Conservation (phyloP, 2,797 vertebrate genomes). For the Cirrhinus molitorella region DNA sequence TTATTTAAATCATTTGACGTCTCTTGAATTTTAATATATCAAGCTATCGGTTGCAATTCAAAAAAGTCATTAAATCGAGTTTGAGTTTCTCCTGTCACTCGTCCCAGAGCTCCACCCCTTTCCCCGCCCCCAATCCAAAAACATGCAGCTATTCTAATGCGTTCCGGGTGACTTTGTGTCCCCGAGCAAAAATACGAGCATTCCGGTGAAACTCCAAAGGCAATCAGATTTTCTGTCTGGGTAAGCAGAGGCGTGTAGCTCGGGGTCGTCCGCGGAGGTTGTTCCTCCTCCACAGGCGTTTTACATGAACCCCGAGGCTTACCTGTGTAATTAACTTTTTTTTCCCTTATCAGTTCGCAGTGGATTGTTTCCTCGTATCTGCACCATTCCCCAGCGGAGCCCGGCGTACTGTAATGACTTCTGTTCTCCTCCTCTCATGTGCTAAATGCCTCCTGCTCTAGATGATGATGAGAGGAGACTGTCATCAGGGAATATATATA, state of each 20-base stretch:
- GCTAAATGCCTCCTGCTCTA: conserved; percentile 19
- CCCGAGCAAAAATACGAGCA: conserved; percentile 77
- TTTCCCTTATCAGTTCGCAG: conserved; percentile 62
- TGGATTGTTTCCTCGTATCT: conserved; percentile 66
- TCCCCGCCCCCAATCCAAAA: conserved; percentile 43
- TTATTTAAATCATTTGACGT: conserved; percentile 1
- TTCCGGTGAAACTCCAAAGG: conserved; percentile 80
- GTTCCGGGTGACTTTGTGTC: conserved; percentile 76
- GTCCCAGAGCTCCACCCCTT: conserved; percentile 52
- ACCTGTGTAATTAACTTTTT: conserved; percentile 78
- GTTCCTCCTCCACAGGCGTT: conserved; percentile 75
- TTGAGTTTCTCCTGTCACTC: not conserved
- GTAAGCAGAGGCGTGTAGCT: conserved; percentile 83
- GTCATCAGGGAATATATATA: not conserved
- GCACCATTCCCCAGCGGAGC: conserved; percentile 36
- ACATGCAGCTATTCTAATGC: conserved; percentile 72
- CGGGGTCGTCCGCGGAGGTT: conserved; percentile 74
- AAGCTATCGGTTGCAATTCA: not conserved
- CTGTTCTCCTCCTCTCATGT: conserved; percentile 28
- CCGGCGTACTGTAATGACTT: conserved; percentile 55
- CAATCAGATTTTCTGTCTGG: conserved; percentile 86
- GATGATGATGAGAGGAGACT: conserved; percentile 45
- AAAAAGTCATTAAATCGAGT: conserved; percentile 55
- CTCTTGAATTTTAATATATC: conserved; percentile 4
- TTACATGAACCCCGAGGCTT: conserved; percentile 70